Conservation (phyloP, 2,797 vertebrate genomes). For the Pelochelys cantorii region DNA sequence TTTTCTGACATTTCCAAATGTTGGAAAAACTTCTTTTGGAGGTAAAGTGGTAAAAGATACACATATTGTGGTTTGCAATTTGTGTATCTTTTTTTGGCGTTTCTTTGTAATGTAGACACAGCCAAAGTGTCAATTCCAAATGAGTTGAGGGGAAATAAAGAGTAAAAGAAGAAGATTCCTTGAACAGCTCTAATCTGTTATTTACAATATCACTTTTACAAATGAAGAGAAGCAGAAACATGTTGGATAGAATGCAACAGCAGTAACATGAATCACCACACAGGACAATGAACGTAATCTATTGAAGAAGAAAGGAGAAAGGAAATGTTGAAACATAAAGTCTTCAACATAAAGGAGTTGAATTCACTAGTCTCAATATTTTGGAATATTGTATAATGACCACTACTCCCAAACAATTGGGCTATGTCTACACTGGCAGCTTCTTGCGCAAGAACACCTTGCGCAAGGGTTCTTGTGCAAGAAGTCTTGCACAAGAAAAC, state of each 20-base stretch:
- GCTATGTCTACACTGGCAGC: no score
- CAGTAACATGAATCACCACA: background rate
- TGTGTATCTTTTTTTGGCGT: no score
- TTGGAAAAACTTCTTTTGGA: no score
- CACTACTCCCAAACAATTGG: background rate
- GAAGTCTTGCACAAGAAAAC: no score
- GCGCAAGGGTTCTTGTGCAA: no score
- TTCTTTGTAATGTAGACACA: no score
- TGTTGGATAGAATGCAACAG: background rate
- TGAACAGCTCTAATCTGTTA: rapidly evolving
- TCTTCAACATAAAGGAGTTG: background rate
- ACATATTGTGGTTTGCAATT: no score
- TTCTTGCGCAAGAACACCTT: no score
- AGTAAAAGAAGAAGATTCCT: background rate
- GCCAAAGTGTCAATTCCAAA: background rate
- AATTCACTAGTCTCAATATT: background rate
- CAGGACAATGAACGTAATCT: background rate
- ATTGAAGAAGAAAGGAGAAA: background rate
- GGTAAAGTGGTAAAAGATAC: no score
- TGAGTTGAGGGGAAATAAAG: background rate
- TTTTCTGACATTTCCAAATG: no score
- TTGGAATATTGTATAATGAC: background rate
- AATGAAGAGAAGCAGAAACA: background rate
- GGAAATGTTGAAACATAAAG: background rate
- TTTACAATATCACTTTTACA: background rate